Evolutionary conservation across 2,797 vertebrate species (phyloP), one percentile per base, ranked within the genome.

Genomic region (Saxicola maurus): DNA sequence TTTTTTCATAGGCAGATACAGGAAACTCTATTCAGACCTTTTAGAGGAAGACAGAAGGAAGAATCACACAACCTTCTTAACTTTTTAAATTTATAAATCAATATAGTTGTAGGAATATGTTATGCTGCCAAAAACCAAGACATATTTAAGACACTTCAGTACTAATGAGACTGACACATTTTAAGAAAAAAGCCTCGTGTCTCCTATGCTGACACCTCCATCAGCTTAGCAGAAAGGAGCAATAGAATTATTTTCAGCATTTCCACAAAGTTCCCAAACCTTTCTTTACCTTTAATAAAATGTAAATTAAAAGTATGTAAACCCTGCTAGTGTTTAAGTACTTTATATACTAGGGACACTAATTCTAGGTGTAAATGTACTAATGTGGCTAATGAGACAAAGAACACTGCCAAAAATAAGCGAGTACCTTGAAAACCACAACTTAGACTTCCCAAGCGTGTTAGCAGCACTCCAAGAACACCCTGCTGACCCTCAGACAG

Each of bases 101-200:
- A 6, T 40, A 33, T 35, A 69, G 38, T 15, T 59, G 49, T 12
- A 56, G 33, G 42, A 64, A 76, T 13, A 42, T 0, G 0, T 42
- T 37, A 15, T 24, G 31, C 28, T 80, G 56, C 20, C 31, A 86
- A 60, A 91, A 80, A 4, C 0, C 21, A 51, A 52, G 53, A n/a
- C 10, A 8, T 19, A 17, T 37, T 64, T 48, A 59, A 62, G 49
- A 33, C 18, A 33, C 25, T 55, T 38, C 20, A 12, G 35, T 18
- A 53, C 13, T 25, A 37, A 38, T 0, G 37, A 35, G 40, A 72
- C 42, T 27, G 38, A 45, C 1, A 27, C 0, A 1, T 62, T 77
- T 49, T 33, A 57, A 57, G 60, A 42, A 76, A 46, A 35, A 42
- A 69, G 60, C 7, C 40, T 45, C 6, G 7, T 5, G 0, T 37